Conservation (phyloP, 2,888 invertebrate genomes). For the Cetonia aurata region DNA sequence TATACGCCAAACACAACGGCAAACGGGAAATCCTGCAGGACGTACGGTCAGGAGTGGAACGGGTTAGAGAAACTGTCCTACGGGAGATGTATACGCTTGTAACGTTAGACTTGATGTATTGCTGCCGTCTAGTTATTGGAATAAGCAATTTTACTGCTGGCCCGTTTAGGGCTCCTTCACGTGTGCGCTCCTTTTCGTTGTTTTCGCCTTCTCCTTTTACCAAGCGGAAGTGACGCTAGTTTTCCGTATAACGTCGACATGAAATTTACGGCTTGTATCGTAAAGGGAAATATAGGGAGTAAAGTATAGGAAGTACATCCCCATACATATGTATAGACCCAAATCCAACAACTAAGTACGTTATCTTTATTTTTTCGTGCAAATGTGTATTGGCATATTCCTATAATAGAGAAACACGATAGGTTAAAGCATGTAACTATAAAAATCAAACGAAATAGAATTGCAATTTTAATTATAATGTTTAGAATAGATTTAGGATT, state of each 20-base stretch:
- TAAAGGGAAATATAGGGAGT: too few species aligned
- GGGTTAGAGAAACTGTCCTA: constrained; percentile 52
- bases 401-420: too few species aligned
- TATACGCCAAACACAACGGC: constrained; percentile 20
- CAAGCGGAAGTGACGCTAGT: constrained; percentile 13
- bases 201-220: neutral
- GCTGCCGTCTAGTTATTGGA: constrained; percentile 44
- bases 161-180: constrained; percentile 19
- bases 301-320: too few species aligned
- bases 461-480: too few species aligned
- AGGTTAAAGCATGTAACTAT: too few species aligned
- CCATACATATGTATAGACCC: too few species aligned
- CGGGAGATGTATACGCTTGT: constrained; percentile 53
- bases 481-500: too few species aligned
- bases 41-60: constrained; percentile 43
- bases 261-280: constrained; percentile 4
- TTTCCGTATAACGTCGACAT: neutral
- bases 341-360: too few species aligned
- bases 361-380: too few species aligned
- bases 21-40: constrained; percentile 48
- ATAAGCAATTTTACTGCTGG: constrained; percentile 29
- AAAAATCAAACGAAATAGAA: too few species aligned
- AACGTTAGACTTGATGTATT: constrained; percentile 54
- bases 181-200: neutral
- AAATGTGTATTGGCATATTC: too few species aligned